These are phyloP conservation scores for Euura saliciscinereae DNA, from an alignment of 1,140 invertebrate species.

Conservation along the genomic window DNA sequence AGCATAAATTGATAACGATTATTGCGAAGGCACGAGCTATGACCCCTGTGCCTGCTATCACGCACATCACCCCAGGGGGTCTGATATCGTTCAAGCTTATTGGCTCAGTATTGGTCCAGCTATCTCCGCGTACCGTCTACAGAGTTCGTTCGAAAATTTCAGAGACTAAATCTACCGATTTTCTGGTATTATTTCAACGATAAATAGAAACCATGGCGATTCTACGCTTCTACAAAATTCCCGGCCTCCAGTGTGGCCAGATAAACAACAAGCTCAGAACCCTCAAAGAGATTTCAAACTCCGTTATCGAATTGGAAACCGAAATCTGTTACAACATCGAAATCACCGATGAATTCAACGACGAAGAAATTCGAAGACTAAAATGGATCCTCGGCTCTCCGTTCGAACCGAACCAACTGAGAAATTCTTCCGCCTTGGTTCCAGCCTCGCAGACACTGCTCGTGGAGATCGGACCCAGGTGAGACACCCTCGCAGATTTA, in stretches of 20 bases:
- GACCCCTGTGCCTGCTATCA: background rate
- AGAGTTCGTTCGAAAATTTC: background rate
- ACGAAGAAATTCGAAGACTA: constrained; percentile 65
- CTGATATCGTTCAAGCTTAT: background rate
- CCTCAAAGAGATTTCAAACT: constrained; percentile 31
- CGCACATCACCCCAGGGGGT: background rate
- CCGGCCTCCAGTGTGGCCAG: constrained; percentile 38
- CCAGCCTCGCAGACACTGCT: constrained; percentile 53
- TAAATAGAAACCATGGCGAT: constrained; percentile 38
- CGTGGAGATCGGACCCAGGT: constrained; percentile 84
- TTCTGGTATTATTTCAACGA: background rate
- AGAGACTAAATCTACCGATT: background rate
- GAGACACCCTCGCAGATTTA: constrained; percentile 25
- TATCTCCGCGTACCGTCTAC: background rate
- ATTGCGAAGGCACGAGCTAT: background rate
- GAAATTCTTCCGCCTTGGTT: constrained; percentile 55
- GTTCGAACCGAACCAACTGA: constrained; percentile 63
- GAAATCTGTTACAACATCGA: constrained; percentile 83
- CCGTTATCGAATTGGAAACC: constrained; percentile 63
- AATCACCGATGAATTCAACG: constrained; percentile 55
- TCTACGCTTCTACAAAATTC: constrained; percentile 45
- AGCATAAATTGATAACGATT: constrained; percentile 9
- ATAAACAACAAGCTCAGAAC: constrained; percentile 38
- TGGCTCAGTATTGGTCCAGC: background rate
- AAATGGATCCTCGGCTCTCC: constrained; percentile 76